Percentiles rank a stretch among this genome's conserved stretches.
These are phyloP conservation scores for Berghia stephanieae DNA, from an alignment of 1,140 invertebrate genomes.

Conservation along the genomic window DNA sequence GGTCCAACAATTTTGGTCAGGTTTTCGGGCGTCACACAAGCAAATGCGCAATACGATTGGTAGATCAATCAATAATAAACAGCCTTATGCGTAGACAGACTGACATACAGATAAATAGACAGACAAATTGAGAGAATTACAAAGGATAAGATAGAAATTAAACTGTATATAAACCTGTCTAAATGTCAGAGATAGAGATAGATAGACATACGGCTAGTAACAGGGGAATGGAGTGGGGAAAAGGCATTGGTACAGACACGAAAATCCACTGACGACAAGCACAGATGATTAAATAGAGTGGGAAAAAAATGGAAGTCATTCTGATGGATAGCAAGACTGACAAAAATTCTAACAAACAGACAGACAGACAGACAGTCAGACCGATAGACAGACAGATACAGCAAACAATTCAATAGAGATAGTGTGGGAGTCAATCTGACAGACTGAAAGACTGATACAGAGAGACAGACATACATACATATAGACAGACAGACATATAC, in stretches of 20 bases:
- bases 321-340: background rate
- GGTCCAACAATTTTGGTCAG: background rate
- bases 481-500: background rate
- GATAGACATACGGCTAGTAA: background rate
- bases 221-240: background rate
- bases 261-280: no score
- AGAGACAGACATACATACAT: background rate
- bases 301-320: background rate
- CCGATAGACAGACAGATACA: background rate
- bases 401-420: background rate
- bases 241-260: background rate
- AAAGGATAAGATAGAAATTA: background rate
- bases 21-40: no score
- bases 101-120: conserved; percentile 9
- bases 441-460: conserved; percentile 11
- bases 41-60: no score
- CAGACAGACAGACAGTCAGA: background rate
- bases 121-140: background rate
- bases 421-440: background rate
- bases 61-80: no score
- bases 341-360: background rate
- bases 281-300: background rate
- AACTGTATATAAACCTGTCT: no score
- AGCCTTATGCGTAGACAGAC: background rate
- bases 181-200: conserved; percentile 10